Base-by-base conservation (phyloP, 1,140 invertebrate genomes). In the Aphidius gifuensis region DNA sequence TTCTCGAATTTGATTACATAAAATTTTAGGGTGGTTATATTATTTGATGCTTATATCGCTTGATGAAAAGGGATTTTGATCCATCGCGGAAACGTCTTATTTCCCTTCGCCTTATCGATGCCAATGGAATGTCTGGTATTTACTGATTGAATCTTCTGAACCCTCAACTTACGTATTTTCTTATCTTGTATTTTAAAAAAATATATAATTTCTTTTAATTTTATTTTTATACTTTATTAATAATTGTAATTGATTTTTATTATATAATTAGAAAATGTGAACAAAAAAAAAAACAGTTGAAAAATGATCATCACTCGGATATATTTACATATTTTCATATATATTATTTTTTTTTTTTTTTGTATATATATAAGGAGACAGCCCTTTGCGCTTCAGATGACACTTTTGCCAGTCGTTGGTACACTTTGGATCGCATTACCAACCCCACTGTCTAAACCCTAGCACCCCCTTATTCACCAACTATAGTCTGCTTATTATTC, bases 41-140 rank as follows among this genome's bases (percentile, higher is more conserved):
- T 32, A 32, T 32, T 32, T 32, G 23, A 16, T 32, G 23, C 4
- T 32, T 32, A 32, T 32, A 32, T 32, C 4, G 23, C 23, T 32
- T 32, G 23, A 32, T 32, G 23, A 32, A 32, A 32, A 32, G 23
- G 23, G 23, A 32, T 32, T 32, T 32, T 32, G 23, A 1, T 32
- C 4, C 23, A 32, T 32, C 23, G 71, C 73, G 69, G 59, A 61
- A 72, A 76, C 76, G 68, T 77, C 77, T 80, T 76, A 79, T 71
- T 32, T 78, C 66, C 66, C 48, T 68, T 54, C 63, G 61, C 67
- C 70, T 72, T 74, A 77, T 76, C 71, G 77, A 77, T 63, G 71
- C 72, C 62, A 62, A 66, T 60, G 74, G 79, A 79, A 81, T 81
- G 66, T 66, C 54, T 64, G 75, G 78, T 70, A 79, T 81, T 64